A percentile compares a stretch with the other conserved stretches of the same genome.
These are phyloP conservation scores for Orthosia incerta DNA, from an alignment of 2,888 invertebrate genomes.

Conservation along the genomic window DNA sequence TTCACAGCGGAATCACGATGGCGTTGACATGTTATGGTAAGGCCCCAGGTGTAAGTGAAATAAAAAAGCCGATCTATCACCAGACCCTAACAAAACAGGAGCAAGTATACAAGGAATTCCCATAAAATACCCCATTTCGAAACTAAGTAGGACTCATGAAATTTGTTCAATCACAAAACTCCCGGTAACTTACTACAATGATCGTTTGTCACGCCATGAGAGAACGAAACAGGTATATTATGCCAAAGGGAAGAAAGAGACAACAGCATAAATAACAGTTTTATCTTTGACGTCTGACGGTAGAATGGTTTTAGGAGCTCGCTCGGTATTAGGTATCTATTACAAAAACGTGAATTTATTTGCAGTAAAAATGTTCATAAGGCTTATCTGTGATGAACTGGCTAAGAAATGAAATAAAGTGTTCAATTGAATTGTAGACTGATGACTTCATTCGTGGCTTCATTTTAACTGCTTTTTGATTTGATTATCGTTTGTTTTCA, in stretches of 20 bases:
- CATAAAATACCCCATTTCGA: conserved; percentile 66
- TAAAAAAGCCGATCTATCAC: conserved; percentile 5
- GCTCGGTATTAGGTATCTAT: conserved; percentile 56
- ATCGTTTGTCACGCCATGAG: conserved; percentile 77
- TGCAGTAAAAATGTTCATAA: conserved; percentile 52
- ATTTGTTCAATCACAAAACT: conserved; percentile 78
- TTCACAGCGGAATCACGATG: too few relatives aligned
- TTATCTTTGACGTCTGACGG: conserved; percentile 68
- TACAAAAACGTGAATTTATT: conserved; percentile 62
- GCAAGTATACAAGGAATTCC: conserved; percentile 41
- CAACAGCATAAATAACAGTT: conserved; percentile 67
- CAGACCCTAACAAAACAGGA: conserved; percentile 32
- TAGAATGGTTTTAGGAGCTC: conserved; percentile 59
- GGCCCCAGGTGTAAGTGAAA: neutral
- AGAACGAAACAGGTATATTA: conserved; percentile 62
- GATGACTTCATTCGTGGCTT: conserved; percentile 43
- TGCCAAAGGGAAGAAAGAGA: conserved; percentile 64
- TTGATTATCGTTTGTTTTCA: conserved; percentile 7
- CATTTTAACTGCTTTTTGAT: conserved; percentile 4
- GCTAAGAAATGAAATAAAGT: conserved; percentile 9
- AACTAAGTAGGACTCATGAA: conserved; percentile 71
- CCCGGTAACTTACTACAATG: conserved; percentile 69
- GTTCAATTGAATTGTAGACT: conserved; percentile 34
- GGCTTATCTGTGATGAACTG: conserved; percentile 48
- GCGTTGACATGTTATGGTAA: too few relatives aligned